Conservation (phyloP, 1,140 invertebrate species). For the Macrosteles quadrilineatus region DNA sequence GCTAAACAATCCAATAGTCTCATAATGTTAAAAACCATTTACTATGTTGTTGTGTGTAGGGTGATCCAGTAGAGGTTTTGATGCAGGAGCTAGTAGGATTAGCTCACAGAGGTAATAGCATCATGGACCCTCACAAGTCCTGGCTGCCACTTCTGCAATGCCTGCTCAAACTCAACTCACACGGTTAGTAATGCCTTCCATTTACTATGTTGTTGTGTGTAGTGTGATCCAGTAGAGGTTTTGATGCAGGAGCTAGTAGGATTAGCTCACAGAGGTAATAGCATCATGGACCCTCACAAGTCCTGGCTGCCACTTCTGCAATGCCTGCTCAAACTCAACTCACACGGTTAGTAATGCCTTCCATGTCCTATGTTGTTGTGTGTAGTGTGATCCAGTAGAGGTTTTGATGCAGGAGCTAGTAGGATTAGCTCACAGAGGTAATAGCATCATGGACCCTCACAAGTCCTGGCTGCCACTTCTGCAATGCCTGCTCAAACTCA, state of each 20-base stretch:
- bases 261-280: slow-evolving; percentile 41
- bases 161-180: slow-evolving; percentile 43
- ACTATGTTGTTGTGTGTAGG: slow-evolving; percentile 34
- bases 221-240: slow-evolving; percentile 39
- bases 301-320: slow-evolving; percentile 45
- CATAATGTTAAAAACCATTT: too few species aligned
- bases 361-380: too few species aligned
- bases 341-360: too few species aligned
- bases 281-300: slow-evolving; percentile 41
- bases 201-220: too few species aligned
- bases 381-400: slow-evolving; percentile 39
- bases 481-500: slow-evolving; percentile 43
- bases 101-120: slow-evolving; percentile 40
- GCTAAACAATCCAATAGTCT: too few species aligned
- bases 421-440: slow-evolving; percentile 42
- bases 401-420: slow-evolving; percentile 42
- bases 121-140: slow-evolving; percentile 42
- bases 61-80: slow-evolving; percentile 38
- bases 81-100: slow-evolving; percentile 43
- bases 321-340: slow-evolving; percentile 43
- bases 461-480: slow-evolving; percentile 44
- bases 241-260: slow-evolving; percentile 43
- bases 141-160: slow-evolving; percentile 45
- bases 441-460: slow-evolving; percentile 41
- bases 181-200: too few species aligned